Percentiles rank a stretch among this genome's conserved stretches.
Evolutionary conservation across 2,888 invertebrate genomes (phyloP).

Genomic region (Lysandra bellargus): DNA sequence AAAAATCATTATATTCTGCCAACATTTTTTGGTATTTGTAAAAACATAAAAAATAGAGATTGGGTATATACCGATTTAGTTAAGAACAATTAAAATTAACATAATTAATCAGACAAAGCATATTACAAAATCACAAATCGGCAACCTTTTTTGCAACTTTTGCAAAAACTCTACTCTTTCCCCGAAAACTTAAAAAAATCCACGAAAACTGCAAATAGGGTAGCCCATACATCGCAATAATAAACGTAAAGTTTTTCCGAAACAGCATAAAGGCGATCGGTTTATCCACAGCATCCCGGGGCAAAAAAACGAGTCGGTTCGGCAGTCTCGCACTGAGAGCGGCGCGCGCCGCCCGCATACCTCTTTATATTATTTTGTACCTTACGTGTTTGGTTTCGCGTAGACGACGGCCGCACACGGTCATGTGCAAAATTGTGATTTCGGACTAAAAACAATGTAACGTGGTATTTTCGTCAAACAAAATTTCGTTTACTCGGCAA

Average conservation of each 20-base stretch:
- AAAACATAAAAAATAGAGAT: not conserved
- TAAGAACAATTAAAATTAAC: not conserved
- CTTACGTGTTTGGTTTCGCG: slow-evolving; percentile 80
- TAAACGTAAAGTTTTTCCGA: slow-evolving; percentile 38
- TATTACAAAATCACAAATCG: too few relatives aligned
- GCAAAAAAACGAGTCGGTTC: slow-evolving; percentile 61
- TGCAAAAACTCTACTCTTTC: not conserved
- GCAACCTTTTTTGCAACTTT: too few relatives aligned
- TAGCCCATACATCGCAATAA: slow-evolving; percentile 18
- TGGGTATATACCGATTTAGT: not conserved
- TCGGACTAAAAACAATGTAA: slow-evolving; percentile 68
- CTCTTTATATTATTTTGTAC: slow-evolving; percentile 70
- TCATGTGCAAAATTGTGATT: slow-evolving; percentile 76
- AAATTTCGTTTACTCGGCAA: slow-evolving; percentile 62
- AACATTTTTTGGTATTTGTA: not conserved
- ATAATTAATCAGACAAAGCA: not conserved
- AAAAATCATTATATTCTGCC: not conserved
- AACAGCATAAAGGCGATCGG: slow-evolving; percentile 44
- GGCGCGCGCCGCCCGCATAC: slow-evolving; percentile 75
- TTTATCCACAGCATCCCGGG: slow-evolving; percentile 58
- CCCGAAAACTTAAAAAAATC: not conserved
- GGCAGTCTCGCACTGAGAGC: slow-evolving; percentile 69
- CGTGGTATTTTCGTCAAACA: slow-evolving; percentile 55
- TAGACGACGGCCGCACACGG: slow-evolving; percentile 75
- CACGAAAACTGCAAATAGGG: not conserved